Percentiles rank a stretch among this genome's conserved stretches.
Evolutionary conservation across 2,113 vertebrate genomes (phyloP).

Genomic region (Tonatia bakeri): DNA sequence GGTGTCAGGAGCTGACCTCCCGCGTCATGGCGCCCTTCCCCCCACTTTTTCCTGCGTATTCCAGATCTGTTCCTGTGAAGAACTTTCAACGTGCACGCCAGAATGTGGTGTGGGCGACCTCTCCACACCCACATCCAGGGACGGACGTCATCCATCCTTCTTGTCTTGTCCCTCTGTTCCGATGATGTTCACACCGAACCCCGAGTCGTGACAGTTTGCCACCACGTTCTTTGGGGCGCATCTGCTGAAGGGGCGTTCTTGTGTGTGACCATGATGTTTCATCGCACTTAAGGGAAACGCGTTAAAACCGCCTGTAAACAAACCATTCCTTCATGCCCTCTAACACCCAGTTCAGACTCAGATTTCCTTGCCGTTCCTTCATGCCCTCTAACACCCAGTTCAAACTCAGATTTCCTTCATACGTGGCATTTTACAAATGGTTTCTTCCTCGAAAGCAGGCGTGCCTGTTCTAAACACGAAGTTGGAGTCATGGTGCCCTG

Average conservation of each 20-base stretch:
- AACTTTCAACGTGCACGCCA: neutral
- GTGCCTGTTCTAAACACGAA: neutral
- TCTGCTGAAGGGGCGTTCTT: neutral
- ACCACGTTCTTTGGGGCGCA: neutral
- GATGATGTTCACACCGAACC: neutral
- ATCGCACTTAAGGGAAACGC: neutral
- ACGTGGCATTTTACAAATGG: neutral
- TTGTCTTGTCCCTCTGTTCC: neutral
- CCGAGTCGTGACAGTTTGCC: neutral
- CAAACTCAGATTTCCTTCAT: neutral
- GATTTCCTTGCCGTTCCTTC: neutral
- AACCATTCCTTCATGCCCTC: neutral
- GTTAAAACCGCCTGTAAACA: neutral
- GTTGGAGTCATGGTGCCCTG: fast-evolving
- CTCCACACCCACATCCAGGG: neutral
- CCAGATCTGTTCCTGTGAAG: neutral
- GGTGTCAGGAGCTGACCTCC: neutral
- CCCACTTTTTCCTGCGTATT: neutral
- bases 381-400: neutral
- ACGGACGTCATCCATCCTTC: neutral
- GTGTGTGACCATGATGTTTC: too few species aligned
- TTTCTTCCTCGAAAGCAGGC: neutral
- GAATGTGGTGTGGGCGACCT: neutral
- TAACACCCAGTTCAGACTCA: neutral
- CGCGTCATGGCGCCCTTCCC: neutral